Evolutionary conservation across 2,797 vertebrate species (phyloP).

Genomic region (Eleutherodactylus coqui): DNA sequence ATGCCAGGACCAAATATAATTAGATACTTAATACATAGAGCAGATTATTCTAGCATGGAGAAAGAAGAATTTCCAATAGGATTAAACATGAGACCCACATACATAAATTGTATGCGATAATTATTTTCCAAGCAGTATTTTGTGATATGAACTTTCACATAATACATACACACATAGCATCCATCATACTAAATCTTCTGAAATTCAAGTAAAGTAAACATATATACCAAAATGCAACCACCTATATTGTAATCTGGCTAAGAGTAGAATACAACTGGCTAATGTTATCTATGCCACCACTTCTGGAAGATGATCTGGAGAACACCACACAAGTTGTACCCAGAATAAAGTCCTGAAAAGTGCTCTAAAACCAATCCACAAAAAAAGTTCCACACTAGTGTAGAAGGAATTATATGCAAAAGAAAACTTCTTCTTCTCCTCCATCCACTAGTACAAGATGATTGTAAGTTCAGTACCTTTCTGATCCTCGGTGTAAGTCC

Average conservation of each 20-base stretch:
- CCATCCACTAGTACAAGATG: neutral
- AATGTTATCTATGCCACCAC: neutral
- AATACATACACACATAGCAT: neutral
- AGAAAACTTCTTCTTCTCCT: neutral
- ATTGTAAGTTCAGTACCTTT: constrained; percentile 20
- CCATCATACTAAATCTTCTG: neutral
- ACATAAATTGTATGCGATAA: too few relatives aligned
- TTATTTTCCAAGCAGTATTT: neutral
- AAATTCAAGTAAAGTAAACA: neutral
- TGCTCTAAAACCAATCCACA: neutral
- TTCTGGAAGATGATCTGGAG: neutral
- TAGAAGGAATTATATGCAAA: neutral
- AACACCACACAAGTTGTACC: neutral
- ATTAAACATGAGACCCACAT: too few relatives aligned
- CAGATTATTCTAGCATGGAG: too few relatives aligned
- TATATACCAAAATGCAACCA: neutral
- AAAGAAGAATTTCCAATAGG: too few relatives aligned
- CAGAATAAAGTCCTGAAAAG: neutral
- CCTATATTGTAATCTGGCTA: neutral
- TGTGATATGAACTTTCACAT: neutral
- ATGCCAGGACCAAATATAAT: too few relatives aligned
- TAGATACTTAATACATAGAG: too few relatives aligned
- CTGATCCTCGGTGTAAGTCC: constrained; percentile 28
- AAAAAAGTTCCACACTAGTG: neutral
- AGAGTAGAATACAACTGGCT: neutral